Evolutionary conservation across 2,888 invertebrate genomes (phyloP).

Genomic region (Cephus sareptanus): DNA sequence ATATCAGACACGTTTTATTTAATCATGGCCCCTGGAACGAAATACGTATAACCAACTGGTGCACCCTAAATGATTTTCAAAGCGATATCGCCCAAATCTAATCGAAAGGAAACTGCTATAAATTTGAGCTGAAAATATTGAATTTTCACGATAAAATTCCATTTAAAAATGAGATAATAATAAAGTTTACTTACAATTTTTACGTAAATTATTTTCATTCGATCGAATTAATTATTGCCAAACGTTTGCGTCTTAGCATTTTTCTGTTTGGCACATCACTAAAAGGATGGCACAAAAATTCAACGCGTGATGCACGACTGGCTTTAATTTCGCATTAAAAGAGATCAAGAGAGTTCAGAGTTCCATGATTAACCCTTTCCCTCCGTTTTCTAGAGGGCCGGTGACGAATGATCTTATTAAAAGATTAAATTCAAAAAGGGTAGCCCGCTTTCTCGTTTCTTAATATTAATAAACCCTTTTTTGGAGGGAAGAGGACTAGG

Average conservation of each 20-base stretch:
- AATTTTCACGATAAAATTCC: background rate
- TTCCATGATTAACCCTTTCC: background rate
- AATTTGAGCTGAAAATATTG: background rate
- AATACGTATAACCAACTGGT: constrained; percentile 20
- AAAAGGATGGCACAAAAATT: background rate
- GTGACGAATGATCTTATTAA: constrained; percentile 52
- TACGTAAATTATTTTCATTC: background rate
- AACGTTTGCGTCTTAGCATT: background rate
- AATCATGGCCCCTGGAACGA: constrained; percentile 42
- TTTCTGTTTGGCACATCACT: background rate
- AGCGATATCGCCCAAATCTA: constrained; percentile 26
- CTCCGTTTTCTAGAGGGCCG: constrained; percentile 20
- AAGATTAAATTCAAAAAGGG: constrained; percentile 45
- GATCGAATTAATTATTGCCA: background rate
- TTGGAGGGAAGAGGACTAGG: background rate
- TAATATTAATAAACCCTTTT: constrained; percentile 46
- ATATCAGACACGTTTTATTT: constrained; percentile 64
- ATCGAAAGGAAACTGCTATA: background rate
- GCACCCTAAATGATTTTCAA: constrained; percentile 53
- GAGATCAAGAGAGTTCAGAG: background rate
- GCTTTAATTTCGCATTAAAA: background rate
- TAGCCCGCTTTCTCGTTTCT: constrained; percentile 35
- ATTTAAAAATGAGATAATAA: background rate
- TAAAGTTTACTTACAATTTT: background rate
- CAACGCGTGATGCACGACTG: background rate